Evolutionary conservation across 2,113 vertebrate species (phyloP).

Genomic region (Ramphastos sulfuratus): DNA sequence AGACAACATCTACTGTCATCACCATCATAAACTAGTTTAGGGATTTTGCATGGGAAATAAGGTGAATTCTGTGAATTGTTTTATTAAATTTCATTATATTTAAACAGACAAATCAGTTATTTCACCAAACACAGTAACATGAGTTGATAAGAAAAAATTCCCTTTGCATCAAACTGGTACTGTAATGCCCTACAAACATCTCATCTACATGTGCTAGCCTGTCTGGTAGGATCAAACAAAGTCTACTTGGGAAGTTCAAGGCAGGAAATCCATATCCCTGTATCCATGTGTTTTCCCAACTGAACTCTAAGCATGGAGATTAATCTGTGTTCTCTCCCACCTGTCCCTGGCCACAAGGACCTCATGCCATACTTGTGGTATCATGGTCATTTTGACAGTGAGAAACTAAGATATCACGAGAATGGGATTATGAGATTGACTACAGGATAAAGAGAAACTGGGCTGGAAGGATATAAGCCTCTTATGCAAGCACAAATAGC

Average conservation of each 20-base stretch:
- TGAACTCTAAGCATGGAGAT: neutral
- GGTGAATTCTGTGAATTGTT: neutral
- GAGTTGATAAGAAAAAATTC: neutral
- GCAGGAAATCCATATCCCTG: neutral
- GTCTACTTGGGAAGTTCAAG: neutral
- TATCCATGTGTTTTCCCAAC: neutral
- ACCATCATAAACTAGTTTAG: neutral
- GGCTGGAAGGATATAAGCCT: slow-evolving; percentile 57
- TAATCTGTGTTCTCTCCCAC: neutral
- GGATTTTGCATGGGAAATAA: neutral
- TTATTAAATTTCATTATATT: neutral
- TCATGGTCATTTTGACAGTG: neutral
- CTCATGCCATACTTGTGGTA: neutral
- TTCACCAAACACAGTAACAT: neutral
- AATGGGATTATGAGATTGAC: slow-evolving; percentile 56
- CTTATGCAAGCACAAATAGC: slow-evolving; percentile 42
- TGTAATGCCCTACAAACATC: neutral
- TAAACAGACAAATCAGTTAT: neutral
- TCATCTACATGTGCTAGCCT: neutral
- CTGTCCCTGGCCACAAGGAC: neutral
- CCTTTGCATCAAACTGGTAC: neutral
- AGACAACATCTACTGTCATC: neutral
- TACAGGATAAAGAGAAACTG: slow-evolving; percentile 47
- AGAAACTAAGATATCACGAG: slow-evolving; percentile 12
- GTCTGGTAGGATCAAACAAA: neutral